phyloP scores from a whole-genome alignment of 2,888 invertebrate species.

The Drosophila colorata region DNA sequence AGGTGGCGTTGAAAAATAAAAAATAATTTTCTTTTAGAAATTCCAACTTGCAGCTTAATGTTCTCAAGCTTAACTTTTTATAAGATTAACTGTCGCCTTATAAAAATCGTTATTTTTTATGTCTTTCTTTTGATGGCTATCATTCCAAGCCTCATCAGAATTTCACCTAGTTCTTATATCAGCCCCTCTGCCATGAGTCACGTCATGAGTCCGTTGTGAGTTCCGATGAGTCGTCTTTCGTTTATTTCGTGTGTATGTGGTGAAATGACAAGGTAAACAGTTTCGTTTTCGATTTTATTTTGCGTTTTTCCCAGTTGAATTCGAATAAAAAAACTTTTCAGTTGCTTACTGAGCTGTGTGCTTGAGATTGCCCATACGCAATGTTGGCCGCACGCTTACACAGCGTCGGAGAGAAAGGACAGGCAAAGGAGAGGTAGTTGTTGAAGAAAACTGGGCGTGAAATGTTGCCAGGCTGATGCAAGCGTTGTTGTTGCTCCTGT shows the following conservation, averaged over 20 bases:
- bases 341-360: constrained; percentile 21
- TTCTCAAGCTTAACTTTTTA: neutral
- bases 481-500: constrained; percentile 14
- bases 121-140: constrained; percentile 3
- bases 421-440: constrained; percentile 13
- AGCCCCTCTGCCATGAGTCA: neutral
- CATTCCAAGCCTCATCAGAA: constrained; percentile 1
- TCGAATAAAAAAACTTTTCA: constrained; percentile 44
- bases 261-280: constrained; percentile 53
- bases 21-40: constrained; percentile 2
- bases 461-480: constrained; percentile 33
- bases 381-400: constrained; percentile 32
- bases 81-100: neutral
- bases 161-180: neutral
- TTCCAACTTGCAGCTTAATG: constrained; percentile 6
- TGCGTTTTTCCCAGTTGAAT: constrained; percentile 40
- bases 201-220: constrained; percentile 7
- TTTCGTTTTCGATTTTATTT: constrained; percentile 56
- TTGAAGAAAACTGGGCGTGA: constrained; percentile 40
- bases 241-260: constrained; percentile 8
- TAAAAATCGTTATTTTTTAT: constrained; percentile 14
- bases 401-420: neutral
- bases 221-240: constrained; percentile 2
- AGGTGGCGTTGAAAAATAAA: neutral
- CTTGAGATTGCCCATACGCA: constrained; percentile 69